Evolutionary conservation across 2,888 invertebrate genomes (phyloP), one percentile per base, ranked within the genome.

Genomic region (Philaethria dido): DNA sequence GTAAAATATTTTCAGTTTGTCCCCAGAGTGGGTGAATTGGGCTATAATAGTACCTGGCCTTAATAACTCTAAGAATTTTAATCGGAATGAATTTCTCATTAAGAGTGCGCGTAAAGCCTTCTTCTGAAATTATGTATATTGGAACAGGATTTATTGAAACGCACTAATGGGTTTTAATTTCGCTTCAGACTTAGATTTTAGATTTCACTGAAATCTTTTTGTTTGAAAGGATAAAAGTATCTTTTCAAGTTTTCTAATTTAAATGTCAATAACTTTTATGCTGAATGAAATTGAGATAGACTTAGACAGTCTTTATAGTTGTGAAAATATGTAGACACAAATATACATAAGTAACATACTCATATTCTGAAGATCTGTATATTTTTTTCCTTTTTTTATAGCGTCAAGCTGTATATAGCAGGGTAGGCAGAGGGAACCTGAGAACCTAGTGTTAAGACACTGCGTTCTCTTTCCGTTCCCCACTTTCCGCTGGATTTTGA

Each of bases 81-180:
- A 64, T 67, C 36, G 54, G 60, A 64, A 69, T 62, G 64, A 69
- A 67, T 64, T 48, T 69, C 64, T 69, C 61, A 69, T 69, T 66
- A 57, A 66, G 65, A 60, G 42, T n/a, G 1, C 63, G 50, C 64
- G 64, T 61, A 42, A 45, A 67, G 52, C 45, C 42, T 52, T 48
- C 62, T 62, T 61, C 47, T 36, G 39, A 62, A 62, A 45, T 62
- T 55, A 66, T 60, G 50, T 62, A 45, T 59, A 59, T 64, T 59
- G 57, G 36, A 57, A 36, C 54, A 45, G 63, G 55, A 47, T 55
- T 64, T 59, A 64, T 48, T 64, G 39, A 39, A 59, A 64, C 36
- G 39, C 47, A 59, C 18, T 48, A 36, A 64, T 57, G 13, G 36
- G 20, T 64, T 64, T 48, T 64, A 50, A 59, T 39, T 36, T 42